Percentiles rank a stretch among this genome's conserved stretches.
These are phyloP conservation scores for Rhodeus uyekii DNA, from an alignment of 2,797 vertebrate genomes.

Conservation along the genomic window DNA sequence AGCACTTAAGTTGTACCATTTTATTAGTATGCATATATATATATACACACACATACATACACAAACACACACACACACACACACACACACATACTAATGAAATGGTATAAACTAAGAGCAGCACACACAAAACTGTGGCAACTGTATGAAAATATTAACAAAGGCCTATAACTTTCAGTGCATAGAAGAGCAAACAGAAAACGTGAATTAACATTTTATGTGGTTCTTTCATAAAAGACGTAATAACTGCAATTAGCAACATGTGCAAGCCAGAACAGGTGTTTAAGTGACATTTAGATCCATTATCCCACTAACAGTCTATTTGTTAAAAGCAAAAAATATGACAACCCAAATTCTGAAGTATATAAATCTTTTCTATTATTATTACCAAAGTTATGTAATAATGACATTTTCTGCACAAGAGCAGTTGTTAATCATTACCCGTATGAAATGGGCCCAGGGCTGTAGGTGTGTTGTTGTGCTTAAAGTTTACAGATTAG, in stretches of 20 bases:
- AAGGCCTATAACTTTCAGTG: background rate
- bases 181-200: background rate
- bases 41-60: no score
- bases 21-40: no score
- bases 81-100: no score
- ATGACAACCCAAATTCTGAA: background rate
- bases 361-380: background rate
- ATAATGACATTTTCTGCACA: background rate
- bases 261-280: slow-evolving; percentile 34
- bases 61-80: no score
- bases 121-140: background rate
- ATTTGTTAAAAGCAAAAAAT: background rate
- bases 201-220: background rate
- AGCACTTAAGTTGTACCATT: no score
- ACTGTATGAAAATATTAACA: background rate
- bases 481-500: background rate
- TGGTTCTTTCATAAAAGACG: no score
- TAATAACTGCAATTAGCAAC: background rate
- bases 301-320: background rate
- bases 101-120: background rate
- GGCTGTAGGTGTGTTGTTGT: background rate
- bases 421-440: background rate
- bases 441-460: background rate
- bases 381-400: background rate
- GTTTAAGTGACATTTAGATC: slow-evolving; percentile 17